Percentiles rank a stretch among this genome's conserved stretches.
Conservation (phyloP, 2,888 invertebrate genomes). For the Hyppa rectilinea region DNA sequence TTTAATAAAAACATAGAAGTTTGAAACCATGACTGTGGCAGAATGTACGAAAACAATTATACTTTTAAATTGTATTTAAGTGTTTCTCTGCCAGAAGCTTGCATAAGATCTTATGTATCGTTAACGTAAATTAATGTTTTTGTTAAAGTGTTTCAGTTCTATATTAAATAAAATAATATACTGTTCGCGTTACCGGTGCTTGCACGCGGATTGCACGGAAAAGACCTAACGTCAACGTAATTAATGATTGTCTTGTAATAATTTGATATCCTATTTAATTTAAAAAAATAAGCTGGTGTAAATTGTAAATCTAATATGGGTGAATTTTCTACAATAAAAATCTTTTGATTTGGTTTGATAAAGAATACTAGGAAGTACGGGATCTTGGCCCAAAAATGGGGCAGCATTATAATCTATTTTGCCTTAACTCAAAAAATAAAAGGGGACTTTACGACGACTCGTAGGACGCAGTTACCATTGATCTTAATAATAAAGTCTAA, state of each 20-base stretch:
- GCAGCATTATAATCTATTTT: background rate
- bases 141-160: too few relatives aligned
- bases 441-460: background rate
- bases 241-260: too few relatives aligned
- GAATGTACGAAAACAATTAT: constrained; percentile 16
- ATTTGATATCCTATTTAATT: too few relatives aligned
- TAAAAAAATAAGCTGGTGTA: too few relatives aligned
- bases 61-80: constrained; percentile 5
- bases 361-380: background rate
- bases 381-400: background rate
- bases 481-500: background rate
- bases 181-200: too few relatives aligned
- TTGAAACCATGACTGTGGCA: constrained; percentile 6
- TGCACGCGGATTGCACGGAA: too few relatives aligned
- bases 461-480: background rate
- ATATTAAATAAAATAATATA: too few relatives aligned
- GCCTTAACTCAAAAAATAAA: background rate
- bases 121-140: background rate
- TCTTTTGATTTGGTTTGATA: too few relatives aligned
- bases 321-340: too few relatives aligned
- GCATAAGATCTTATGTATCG: background rate
- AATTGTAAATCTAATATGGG: too few relatives aligned
- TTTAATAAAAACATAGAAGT: constrained; percentile 32
- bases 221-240: too few relatives aligned
- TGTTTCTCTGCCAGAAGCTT: background rate